phyloP scores from a whole-genome alignment of 2,888 invertebrate species.

The Leptopilina syphax region DNA sequence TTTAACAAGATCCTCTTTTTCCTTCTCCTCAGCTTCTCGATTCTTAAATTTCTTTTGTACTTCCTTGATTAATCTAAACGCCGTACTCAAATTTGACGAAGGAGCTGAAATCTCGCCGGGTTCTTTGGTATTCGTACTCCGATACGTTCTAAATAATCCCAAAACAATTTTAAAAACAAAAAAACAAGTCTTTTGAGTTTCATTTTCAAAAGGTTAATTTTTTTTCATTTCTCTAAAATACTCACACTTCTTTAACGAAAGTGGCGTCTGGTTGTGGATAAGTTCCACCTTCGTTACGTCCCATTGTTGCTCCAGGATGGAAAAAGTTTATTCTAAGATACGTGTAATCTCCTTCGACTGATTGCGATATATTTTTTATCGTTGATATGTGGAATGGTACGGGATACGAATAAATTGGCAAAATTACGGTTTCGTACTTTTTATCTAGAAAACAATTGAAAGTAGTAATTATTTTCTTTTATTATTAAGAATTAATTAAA shows the following conservation, averaged over 20 bases:
- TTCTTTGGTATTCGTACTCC: constrained; percentile 98
- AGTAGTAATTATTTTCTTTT: background rate
- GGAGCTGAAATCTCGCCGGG: constrained; percentile 96
- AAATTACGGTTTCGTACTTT: constrained; percentile 98
- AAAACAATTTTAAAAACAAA: background rate
- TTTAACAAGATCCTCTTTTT: constrained; percentile 99
- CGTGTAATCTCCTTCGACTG: constrained; percentile 99
- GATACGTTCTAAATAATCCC: constrained; percentile 85
- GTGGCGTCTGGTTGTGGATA: constrained; percentile 97
- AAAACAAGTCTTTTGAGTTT: too few species aligned
- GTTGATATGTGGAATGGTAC: constrained; percentile 99
- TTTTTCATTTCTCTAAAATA: constrained; percentile 57
- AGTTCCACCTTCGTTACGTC: constrained; percentile 92
- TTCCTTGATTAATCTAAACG: constrained; percentile 98
- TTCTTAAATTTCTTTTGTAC: constrained; percentile 99
- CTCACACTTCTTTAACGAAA: constrained; percentile 98
- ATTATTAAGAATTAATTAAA: too few species aligned
- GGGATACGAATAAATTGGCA: constrained; percentile 97
- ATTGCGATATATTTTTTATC: constrained; percentile 98
- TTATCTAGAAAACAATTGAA: constrained; percentile 82
- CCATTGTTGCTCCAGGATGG: constrained; percentile 98
- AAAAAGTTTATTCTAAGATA: constrained; percentile 99
- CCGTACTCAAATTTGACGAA: constrained; percentile 96
- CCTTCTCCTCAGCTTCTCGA: constrained; percentile 97
- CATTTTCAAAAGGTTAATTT: too few species aligned